Evolutionary conservation across 2,113 vertebrate genomes (phyloP), one percentile per base, ranked within the genome.

Genomic region (Eudyptes chrysolophus): DNA sequence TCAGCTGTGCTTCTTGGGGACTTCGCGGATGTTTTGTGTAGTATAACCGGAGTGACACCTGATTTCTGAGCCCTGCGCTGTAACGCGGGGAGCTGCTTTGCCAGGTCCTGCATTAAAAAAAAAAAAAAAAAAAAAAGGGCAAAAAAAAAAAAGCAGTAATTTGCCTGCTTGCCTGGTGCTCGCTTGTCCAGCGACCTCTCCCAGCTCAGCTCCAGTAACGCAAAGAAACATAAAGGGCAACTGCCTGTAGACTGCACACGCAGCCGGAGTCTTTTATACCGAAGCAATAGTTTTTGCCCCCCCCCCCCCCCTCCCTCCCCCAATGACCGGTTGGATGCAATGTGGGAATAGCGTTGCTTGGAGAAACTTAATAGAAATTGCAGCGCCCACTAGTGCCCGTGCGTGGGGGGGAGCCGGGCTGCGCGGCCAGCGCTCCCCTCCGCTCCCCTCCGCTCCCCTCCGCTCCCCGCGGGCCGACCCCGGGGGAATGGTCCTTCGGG

Each of bases 141-240:
- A 36, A 36, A 36, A 20, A 58, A n/a, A n/a, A 38, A 3, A 55
- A 25, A 7, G 5, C 92, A 96, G 70, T 90, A 91, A 97, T 98
- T 97, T 98, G 92, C 32, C 57, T 70, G 92, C 83, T 95, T 87
- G 85, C 81, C 84, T 96, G 66, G 38, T 97, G 86, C 90, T 96
- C 97, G 62, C 94, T 96, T 97, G 95, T 80, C 87, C 92, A 92
- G 81, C 95, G 97, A 98, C 91, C 96, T 97, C 85, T 95, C 92
- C 88, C 94, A 96, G 89, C 92, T 93, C 93, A 95, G 96, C 92
- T 96, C 93, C 96, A 83, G 55, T 79, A 93, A 93, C 57, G 92
- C 86, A 81, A 92, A 94, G 94, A 92, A 92, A 58, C 94, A 80
- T 79, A 79, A 95, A 77, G 93, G 94, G 49, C 84, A 68, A 8